phyloP scores from a whole-genome alignment of 2,888 invertebrate species.

The Atherix ibis region DNA sequence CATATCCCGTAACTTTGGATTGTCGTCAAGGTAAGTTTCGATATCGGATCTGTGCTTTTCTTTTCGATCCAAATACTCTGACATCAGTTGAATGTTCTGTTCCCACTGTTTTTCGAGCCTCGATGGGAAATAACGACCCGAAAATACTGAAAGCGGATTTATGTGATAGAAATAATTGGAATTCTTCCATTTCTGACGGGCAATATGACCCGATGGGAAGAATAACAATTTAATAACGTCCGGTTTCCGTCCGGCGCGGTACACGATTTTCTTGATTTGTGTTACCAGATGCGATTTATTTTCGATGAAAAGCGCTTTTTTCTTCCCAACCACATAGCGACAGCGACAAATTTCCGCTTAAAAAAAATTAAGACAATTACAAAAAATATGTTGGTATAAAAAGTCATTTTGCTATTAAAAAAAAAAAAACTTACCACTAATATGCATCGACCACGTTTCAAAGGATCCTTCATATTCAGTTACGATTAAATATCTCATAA shows the following conservation, averaged over 20 bases:
- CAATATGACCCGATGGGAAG: slow-evolving; percentile 7
- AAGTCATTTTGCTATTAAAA: neutral
- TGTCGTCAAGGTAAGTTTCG: slow-evolving; percentile 7
- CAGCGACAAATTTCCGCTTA: neutral
- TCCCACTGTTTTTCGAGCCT: slow-evolving; percentile 7
- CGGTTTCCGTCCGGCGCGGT: neutral
- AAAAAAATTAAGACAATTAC: neutral
- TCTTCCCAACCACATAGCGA: neutral
- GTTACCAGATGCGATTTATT: neutral
- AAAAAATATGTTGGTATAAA: neutral
- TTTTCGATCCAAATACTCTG: slow-evolving; percentile 9
- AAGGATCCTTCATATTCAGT: neutral
- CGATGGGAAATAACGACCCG: neutral
- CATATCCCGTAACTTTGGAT: slow-evolving; percentile 8
- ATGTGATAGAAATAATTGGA: slow-evolving; percentile 8
- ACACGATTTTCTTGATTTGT: neutral
- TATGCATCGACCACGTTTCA: neutral
- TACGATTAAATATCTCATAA: neutral
- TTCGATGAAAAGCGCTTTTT: neutral
- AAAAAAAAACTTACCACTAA: too few species aligned
- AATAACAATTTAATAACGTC: slow-evolving; percentile 6
- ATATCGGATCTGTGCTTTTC: slow-evolving; percentile 4
- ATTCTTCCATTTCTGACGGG: slow-evolving; percentile 8
- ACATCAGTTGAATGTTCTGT: slow-evolving; percentile 7
- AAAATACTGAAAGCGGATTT: slow-evolving; percentile 6